Evolutionary conservation across 2,113 vertebrate species (phyloP), one percentile per base, ranked within the genome.

Genomic region (Lethenteron reissneri): DNA sequence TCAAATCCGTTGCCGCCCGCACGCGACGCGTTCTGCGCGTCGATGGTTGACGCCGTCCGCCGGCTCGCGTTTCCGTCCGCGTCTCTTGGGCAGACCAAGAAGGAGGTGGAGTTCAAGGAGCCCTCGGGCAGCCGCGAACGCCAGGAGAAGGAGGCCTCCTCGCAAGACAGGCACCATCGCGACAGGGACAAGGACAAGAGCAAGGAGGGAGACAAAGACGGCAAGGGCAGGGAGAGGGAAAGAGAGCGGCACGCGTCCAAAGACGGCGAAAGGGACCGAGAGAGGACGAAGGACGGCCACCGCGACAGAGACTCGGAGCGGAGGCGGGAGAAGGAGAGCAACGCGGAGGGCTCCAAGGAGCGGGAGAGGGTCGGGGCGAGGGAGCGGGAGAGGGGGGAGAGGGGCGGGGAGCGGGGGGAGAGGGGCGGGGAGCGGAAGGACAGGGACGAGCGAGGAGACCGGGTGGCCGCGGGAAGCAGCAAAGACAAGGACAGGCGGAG

Each of bases 61-160:
- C 41, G 41, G 41, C 41, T 41, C 41, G 5, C 41, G 41, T 41
- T 41, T 41, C 3, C 6, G 41, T 41, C 41, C 6, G 41, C 41
- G 41, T 41, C 41, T 41, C 41, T 41, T 7, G 5, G 41, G 41
- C 41, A 41, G 41, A 41, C 41, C 41, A 81, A 70, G 76, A 84
- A 79, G 72, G 83, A 73, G 10, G 57, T 77, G 58, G 83, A 82
- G 75, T 80, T 82, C 62, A 83, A 84, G 70, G 88, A 88, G 15
- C 81, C 77, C 75, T 84, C 82, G 10, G 74, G 78, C 2, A 85
- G 82, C 75, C 77, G 76, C 74, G 87, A 87, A 25, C 78, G 78
- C 57, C 92, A 84, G 75, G 74, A 80, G 69, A 81, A 80, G 56
- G 85, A 83, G 69, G 82, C 79, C 1, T 13, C 71, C 41, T 41